These are phyloP conservation scores for Botia almorhae DNA, from an alignment of 2,797 vertebrate genomes.

Conservation along the genomic window DNA sequence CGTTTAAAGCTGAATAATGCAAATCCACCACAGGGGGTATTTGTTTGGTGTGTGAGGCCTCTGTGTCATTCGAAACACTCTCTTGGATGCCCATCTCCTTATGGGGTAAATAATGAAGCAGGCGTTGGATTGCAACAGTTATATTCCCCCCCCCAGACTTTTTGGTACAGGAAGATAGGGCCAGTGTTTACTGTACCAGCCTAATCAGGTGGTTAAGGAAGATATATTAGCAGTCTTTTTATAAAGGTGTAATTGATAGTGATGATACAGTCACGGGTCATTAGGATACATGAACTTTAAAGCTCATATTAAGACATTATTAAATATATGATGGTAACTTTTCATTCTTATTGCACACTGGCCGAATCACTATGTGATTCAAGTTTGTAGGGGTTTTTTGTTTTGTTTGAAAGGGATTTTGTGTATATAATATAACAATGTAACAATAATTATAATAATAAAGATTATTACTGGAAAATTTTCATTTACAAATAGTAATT, in stretches of 20 bases:
- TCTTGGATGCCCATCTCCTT: conserved; percentile 53
- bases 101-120: conserved; percentile 77
- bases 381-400: too few relatives aligned
- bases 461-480: too few relatives aligned
- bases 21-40: conserved; percentile 78
- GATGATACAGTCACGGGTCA: neutral
- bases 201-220: neutral
- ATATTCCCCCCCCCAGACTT: neutral
- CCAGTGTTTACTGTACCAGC: neutral
- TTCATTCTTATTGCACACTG: too few relatives aligned
- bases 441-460: too few relatives aligned
- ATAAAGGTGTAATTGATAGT: neutral
- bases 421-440: too few relatives aligned
- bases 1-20: conserved; percentile 83
- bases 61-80: conserved; percentile 73
- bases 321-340: neutral
- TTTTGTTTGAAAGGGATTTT: too few relatives aligned
- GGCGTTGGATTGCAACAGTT: conserved; percentile 62
- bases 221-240: neutral
- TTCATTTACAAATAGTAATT: too few relatives aligned
- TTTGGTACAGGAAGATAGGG: neutral
- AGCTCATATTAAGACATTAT: neutral
- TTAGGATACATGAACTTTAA: neutral
- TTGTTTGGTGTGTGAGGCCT: conserved; percentile 72
- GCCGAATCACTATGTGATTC: neutral